Evolutionary conservation across 2,888 invertebrate species (phyloP).

Genomic region (Drosophila stalkeri): DNA sequence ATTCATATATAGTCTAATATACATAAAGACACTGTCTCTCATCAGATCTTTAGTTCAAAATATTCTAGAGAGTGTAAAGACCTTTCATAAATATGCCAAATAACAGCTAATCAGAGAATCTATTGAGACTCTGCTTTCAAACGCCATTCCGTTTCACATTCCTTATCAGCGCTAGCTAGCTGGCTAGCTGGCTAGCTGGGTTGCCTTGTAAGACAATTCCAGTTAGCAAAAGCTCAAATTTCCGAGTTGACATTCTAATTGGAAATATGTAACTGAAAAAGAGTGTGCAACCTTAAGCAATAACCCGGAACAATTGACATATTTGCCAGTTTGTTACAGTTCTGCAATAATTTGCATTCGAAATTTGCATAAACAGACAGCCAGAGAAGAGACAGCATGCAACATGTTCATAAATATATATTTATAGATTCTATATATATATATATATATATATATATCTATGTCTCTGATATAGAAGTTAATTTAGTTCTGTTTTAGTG

Average conservation of each 20-base stretch:
- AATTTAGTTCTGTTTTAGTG: background rate
- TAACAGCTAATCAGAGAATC: constrained; percentile 9
- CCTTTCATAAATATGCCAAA: constrained; percentile 9
- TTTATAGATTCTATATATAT: background rate
- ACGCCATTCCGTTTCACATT: constrained; percentile 6
- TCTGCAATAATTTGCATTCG: constrained; percentile 38
- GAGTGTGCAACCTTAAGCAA: constrained; percentile 26
- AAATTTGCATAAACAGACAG: constrained; percentile 40
- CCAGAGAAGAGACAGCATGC: constrained; percentile 12
- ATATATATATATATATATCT: background rate
- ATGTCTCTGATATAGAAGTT: background rate
- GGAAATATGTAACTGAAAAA: background rate
- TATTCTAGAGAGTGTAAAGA: background rate
- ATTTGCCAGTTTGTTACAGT: constrained; percentile 29
- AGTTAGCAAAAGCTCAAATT: constrained; percentile 2
- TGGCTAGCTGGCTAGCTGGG: background rate
- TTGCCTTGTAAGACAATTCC: constrained; percentile 4
- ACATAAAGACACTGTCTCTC: background rate
- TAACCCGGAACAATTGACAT: constrained; percentile 49
- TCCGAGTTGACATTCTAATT: background rate
- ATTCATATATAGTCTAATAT: background rate
- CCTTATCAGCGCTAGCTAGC: constrained; percentile 2
- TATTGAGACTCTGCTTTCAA: constrained; percentile 5
- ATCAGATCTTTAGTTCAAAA: background rate
- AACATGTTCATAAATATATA: too few relatives aligned